Conservation (phyloP, 2,888 invertebrate genomes). For the Neria commutata region DNA sequence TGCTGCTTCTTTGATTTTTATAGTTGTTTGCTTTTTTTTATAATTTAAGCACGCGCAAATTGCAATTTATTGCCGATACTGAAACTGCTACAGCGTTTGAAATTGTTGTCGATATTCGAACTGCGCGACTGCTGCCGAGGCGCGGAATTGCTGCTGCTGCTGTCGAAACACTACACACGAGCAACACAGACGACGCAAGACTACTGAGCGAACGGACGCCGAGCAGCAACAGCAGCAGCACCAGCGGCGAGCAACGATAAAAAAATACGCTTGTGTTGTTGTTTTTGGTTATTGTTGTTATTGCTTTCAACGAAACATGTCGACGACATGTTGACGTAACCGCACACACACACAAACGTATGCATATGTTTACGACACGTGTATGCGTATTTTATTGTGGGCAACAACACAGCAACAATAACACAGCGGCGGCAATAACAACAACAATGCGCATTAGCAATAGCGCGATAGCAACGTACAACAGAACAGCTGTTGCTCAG, state of each 20-base stretch:
- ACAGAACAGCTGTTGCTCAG: neutral
- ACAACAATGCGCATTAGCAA: neutral
- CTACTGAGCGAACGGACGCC: constrained; percentile 1
- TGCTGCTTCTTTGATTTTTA: no score
- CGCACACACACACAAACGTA: neutral
- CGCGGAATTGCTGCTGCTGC: no score
- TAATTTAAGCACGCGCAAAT: no score
- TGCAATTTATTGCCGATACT: no score
- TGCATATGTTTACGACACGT: no score
- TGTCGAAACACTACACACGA: neutral
- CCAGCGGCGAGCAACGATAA: neutral
- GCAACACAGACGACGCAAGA: constrained; percentile 10
- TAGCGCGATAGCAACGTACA: neutral
- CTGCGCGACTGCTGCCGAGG: no score
- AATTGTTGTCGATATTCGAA: no score
- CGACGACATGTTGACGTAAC: neutral
- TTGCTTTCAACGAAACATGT: neutral
- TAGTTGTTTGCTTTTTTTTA: neutral
- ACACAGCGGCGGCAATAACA: neutral
- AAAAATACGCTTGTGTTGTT: no score
- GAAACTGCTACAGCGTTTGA: no score
- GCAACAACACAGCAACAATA: neutral
- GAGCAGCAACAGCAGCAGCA: neutral
- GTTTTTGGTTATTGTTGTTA: no score
- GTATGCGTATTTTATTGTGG: neutral